Evolutionary conservation across 2,797 vertebrate genomes (phyloP), one percentile per base, ranked within the genome.

Genomic region (Gymnoscopelus microlampas): DNA sequence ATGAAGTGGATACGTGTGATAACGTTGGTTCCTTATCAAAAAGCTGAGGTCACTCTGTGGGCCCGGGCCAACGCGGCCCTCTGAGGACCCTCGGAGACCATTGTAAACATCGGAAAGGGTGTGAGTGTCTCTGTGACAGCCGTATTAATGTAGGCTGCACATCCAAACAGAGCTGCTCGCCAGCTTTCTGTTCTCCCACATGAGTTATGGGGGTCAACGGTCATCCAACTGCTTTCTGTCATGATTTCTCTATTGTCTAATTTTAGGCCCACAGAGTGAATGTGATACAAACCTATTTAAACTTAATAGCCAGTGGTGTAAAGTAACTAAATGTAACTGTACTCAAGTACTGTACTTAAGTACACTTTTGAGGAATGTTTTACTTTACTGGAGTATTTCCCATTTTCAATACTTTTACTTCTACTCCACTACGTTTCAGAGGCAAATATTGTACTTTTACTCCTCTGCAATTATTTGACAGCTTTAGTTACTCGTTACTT

Each of bases 51-150:
- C 9, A 77, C 64, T 63, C 12, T 68, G 35, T 74, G 50, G 50
- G n/a, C 59, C 48, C 19, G 47, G 67, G 68, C 81, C 71, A 60
- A 44, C 39, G 39, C 8, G 39, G 74, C 66, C 73, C 72, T 77
- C 74, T 73, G 55, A 61, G 84, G 88, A 88, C 84, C 89, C 91
- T 82, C 76, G 77, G 67, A 77, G 78, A 83, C 65, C 80, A 76
- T 79, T 89, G 78, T 91, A 91, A 92, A 91, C 78, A 77, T 89
- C 85, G 91, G 94, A 94, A 95, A 95, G 93, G 93, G 94, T 83
- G 91, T 93, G 92, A 91, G 87, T 82, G 83, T 74, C 81, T 88
- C 76, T 73, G 76, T 90, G 92, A 92, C 90, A 82, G 83, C 83
- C 78, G 81, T 82, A 87, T 89, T 78, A 83, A 91, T 87, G 87